Conservation (phyloP, 2,113 vertebrate genomes). For the Oenanthe melanoleuca region DNA sequence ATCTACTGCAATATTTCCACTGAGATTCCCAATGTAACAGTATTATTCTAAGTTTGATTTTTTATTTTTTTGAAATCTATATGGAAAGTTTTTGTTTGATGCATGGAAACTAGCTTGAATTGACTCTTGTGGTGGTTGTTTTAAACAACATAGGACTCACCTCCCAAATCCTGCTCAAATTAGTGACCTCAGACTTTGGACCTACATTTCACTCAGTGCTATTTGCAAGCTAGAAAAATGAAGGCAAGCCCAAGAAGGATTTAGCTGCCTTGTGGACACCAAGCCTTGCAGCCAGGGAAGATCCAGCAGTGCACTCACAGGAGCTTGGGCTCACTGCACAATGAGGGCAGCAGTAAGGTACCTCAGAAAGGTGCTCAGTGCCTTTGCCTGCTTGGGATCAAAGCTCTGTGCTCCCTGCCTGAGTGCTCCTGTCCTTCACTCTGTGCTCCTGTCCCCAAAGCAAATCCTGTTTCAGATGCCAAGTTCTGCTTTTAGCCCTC, state of each 20-base stretch:
- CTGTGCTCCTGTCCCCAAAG: not conserved
- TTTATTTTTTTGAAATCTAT: not conserved
- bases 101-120: not conserved
- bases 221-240: not conserved
- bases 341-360: not conserved
- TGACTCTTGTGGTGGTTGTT: not conserved
- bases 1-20: not conserved
- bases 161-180: not conserved
- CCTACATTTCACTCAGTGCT: not conserved
- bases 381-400: not conserved
- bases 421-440: not conserved
- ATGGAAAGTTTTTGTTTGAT: not conserved
- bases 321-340: not conserved
- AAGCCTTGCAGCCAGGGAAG: not conserved
- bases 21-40: not conserved
- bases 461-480: not conserved
- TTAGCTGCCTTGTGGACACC: not conserved
- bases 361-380: not conserved
- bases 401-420: not conserved
- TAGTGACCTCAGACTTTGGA: not conserved
- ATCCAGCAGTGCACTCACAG: not conserved
- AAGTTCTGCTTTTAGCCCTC: not conserved
- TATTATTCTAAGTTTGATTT: not conserved
- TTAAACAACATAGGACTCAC: not conserved
- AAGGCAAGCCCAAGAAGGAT: not conserved